These are phyloP conservation scores for Pseudomyrmex pallidus DNA, from an alignment of 1,140 invertebrate species.

Conservation along the genomic window DNA sequence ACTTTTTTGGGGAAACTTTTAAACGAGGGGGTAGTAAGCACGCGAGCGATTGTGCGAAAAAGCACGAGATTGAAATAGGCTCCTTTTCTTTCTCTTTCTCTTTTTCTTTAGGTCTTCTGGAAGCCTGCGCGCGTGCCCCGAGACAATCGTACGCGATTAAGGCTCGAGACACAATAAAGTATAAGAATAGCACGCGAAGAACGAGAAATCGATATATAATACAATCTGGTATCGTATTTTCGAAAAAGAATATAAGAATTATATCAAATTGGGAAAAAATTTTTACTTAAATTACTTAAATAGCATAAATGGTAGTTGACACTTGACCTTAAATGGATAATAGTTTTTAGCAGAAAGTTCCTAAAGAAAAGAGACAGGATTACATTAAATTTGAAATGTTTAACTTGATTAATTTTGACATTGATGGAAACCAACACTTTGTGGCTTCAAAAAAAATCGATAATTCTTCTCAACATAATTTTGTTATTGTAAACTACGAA, in stretches of 20 bases:
- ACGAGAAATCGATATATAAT: not conserved
- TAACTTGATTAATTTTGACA: slow-evolving; percentile 7
- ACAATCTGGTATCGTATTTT: too few relatives aligned
- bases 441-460: not conserved
- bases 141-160: slow-evolving; percentile 43
- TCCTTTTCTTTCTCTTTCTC: not conserved
- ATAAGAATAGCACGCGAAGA: not conserved
- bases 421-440: not conserved
- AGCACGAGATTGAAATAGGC: slow-evolving; percentile 37
- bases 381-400: not conserved
- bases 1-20: slow-evolving; percentile 74
- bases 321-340: too few relatives aligned
- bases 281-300: too few relatives aligned
- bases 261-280: too few relatives aligned
- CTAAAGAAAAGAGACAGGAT: not conserved
- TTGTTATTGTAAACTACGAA: too few relatives aligned
- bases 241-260: too few relatives aligned
- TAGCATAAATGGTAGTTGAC: too few relatives aligned
- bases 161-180: slow-evolving; percentile 9
- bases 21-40: slow-evolving; percentile 7
- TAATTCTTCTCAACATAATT: not conserved
- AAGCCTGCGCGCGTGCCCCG: slow-evolving; percentile 28
- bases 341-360: not conserved
- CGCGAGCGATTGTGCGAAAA: slow-evolving; percentile 39
- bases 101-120: not conserved